These are phyloP conservation scores for Oreotragus oreotragus DNA, from an alignment of 2,113 vertebrate genomes.

Conservation along the genomic window DNA sequence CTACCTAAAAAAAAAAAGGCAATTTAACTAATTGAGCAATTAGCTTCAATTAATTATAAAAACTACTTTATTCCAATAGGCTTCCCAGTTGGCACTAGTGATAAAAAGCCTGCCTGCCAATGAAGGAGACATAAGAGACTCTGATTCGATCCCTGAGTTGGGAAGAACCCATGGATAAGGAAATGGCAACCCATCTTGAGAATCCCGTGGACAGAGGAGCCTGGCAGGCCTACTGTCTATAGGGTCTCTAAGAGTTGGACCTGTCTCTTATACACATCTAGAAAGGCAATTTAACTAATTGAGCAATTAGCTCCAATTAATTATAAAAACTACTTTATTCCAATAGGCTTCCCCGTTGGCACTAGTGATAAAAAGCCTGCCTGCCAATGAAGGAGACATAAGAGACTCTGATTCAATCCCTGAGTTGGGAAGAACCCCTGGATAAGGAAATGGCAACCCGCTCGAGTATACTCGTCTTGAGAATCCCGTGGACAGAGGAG, in stretches of 20 bases:
- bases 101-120: neutral
- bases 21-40: neutral
- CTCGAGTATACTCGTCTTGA: neutral
- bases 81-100: neutral
- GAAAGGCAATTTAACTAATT: neutral
- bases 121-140: neutral
- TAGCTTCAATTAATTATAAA: neutral
- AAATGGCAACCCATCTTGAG: neutral
- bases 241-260: neutral
- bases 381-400: neutral
- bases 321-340: neutral
- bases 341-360: neutral
- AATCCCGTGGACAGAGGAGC: neutral
- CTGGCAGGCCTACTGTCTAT: neutral
- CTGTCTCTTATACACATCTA: too few species aligned
- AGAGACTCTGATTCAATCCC: rapidly evolving
- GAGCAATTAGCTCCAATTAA: neutral
- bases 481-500: neutral
- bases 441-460: neutral
- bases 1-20: neutral
- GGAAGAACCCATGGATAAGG: neutral
- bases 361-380: neutral
- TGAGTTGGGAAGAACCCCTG: neutral
- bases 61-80: neutral
- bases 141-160: neutral